Evolutionary conservation across 2,113 vertebrate species (phyloP), one percentile per base, ranked within the genome.

Genomic region (Upupa epops): DNA sequence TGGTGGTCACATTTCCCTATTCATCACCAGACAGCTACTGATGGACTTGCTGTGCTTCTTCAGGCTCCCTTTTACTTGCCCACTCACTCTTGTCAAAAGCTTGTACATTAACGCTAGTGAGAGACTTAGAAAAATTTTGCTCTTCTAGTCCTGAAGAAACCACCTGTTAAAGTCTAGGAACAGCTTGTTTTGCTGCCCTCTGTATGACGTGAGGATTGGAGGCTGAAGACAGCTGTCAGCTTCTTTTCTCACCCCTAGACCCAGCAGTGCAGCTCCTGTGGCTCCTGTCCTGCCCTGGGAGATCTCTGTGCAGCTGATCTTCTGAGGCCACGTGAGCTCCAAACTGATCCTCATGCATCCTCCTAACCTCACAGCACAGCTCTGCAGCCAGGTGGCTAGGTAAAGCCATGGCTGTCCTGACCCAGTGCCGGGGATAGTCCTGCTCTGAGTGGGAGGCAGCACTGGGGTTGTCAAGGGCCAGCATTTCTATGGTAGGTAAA

Each of bases 1-100:
- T 86, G 77, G 45, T 84, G 77, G 66, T 75, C 74, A 65, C 87
- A 58, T 84, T 94, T 93, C 66, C 78, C 9, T 75, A 78, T 75
- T 86, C 11, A 9, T 82, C 81, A 86, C 70, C 45, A 51, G 68
- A 52, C 26, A 45, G 45, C 90, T 92, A 56, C 25, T 75, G 63
- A 82, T 89, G 81, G 86, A 90, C 36, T 90, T 84, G 13, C 61
- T 72, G 46, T 0, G 1, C 74, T 93, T 90, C 49, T 64, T 84
- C 86, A 87, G 84, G 66, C 40, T 89, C 31, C 70, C 25, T 31
- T 94, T 42, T 65, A 65, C 86, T 92, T 89, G 11, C 31, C 40
- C 0, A 1, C 63, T 83, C 56, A 66, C 60, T 69, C 17, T 8
- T 68, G 56, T 86, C 89, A 82, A 77, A 92, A 84, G 19, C 49